phyloP scores from a whole-genome alignment of 2,797 vertebrate genomes.

The Spinibarbus caldwelli region DNA sequence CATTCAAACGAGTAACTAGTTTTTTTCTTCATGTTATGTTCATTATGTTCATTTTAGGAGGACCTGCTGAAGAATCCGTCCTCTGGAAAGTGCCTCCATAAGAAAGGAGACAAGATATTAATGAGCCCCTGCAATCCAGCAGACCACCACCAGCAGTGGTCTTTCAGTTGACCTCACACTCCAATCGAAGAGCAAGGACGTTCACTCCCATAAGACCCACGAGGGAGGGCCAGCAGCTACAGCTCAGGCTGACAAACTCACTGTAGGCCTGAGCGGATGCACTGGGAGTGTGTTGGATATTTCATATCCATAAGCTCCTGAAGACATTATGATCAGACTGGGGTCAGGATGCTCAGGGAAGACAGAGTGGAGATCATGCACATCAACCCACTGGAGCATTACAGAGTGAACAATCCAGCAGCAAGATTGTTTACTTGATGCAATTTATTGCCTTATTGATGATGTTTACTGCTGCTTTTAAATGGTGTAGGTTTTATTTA shows the following conservation, averaged over 20 bases:
- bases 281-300: constrained; percentile 27
- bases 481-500: constrained; percentile 57
- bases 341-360: constrained; percentile 63
- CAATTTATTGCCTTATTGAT: background rate
- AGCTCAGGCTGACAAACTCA: constrained; percentile 40
- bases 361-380: constrained; percentile 49
- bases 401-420: background rate
- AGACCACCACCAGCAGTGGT: constrained; percentile 85
- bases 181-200: constrained; percentile 49
- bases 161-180: constrained; percentile 79
- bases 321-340: constrained; percentile 62
- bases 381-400: background rate
- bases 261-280: constrained; percentile 39
- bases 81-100: constrained; percentile 82
- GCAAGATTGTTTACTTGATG: constrained; percentile 44
- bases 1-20: background rate
- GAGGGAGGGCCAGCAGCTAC: constrained; percentile 25
- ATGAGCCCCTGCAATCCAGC: constrained; percentile 79
- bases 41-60: constrained; percentile 70
- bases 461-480: constrained; percentile 43
- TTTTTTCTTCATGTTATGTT: background rate
- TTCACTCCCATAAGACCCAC: constrained; percentile 46
- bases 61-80: constrained; percentile 83
- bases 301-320: constrained; percentile 43
- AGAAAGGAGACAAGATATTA: constrained; percentile 72